Evolutionary conservation across 2,113 vertebrate species (phyloP).

Genomic region (Tor tambroides): DNA sequence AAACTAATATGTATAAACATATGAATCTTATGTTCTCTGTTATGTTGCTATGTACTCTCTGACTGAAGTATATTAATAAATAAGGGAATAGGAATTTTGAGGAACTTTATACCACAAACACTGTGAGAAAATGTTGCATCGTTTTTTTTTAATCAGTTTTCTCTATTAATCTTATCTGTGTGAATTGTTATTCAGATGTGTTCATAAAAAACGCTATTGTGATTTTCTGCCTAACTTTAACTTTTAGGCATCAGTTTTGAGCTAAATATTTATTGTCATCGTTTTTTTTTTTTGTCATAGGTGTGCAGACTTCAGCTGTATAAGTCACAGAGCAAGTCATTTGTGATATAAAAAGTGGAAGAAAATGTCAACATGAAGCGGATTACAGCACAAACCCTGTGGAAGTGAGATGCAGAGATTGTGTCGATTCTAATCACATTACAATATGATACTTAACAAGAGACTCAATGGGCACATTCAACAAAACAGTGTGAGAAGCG

Average conservation of each 20-base stretch:
- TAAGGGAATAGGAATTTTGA: neutral
- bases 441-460: neutral
- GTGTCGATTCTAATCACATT: constrained; percentile 1
- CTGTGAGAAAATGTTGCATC: neutral
- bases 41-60: neutral
- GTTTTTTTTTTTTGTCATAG: neutral
- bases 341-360: neutral
- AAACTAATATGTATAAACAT: neutral
- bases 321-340: neutral
- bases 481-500: constrained; percentile 4
- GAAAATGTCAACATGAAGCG: neutral
- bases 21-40: neutral
- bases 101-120: neutral
- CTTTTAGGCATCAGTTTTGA: neutral
- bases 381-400: neutral
- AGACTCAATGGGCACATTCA: constrained; percentile 14
- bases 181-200: neutral
- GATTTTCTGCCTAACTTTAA: neutral
- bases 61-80: neutral
- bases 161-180: neutral
- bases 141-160: too few relatives aligned
- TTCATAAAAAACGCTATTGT: neutral
- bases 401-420: neutral
- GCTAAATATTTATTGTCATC: neutral
- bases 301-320: neutral